Percentiles rank a stretch among this genome's conserved stretches.
These are phyloP conservation scores for Cyanocitta stelleri DNA, from an alignment of 2,113 vertebrate genomes.

Conservation along the genomic window DNA sequence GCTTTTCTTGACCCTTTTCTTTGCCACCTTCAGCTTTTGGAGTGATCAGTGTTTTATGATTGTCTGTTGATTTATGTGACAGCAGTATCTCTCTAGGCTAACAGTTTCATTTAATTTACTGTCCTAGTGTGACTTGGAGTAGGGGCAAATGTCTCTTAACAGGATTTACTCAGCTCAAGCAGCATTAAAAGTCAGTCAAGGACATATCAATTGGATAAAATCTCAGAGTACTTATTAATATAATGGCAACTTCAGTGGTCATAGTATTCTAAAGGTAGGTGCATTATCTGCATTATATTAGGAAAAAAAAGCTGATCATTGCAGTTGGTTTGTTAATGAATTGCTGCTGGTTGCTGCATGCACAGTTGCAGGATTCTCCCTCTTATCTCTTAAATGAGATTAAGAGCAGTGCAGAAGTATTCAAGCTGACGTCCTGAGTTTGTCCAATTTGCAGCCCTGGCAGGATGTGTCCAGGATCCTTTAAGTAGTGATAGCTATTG, in stretches of 20 bases:
- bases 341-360: neutral
- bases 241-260: neutral
- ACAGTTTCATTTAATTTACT: slow-evolving; percentile 31
- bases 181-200: slow-evolving; percentile 46
- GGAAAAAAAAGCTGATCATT: neutral
- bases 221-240: neutral
- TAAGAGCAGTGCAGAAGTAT: neutral
- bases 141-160: slow-evolving; percentile 41
- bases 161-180: slow-evolving; percentile 17
- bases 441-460: neutral
- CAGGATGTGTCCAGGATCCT: neutral
- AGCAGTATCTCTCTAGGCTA: neutral
- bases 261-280: neutral
- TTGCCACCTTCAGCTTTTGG: neutral
- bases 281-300: neutral
- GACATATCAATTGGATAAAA: neutral
- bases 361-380: neutral
- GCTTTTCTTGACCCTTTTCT: neutral
- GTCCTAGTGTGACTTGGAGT: neutral
- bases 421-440: neutral
- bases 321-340: neutral
- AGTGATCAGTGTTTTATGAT: neutral
- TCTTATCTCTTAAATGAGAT: neutral
- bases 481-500: neutral
- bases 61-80: neutral